Evolutionary conservation across 2,113 vertebrate species (phyloP), one percentile per base, ranked within the genome.

Genomic region (Corythornis cristatus): DNA sequence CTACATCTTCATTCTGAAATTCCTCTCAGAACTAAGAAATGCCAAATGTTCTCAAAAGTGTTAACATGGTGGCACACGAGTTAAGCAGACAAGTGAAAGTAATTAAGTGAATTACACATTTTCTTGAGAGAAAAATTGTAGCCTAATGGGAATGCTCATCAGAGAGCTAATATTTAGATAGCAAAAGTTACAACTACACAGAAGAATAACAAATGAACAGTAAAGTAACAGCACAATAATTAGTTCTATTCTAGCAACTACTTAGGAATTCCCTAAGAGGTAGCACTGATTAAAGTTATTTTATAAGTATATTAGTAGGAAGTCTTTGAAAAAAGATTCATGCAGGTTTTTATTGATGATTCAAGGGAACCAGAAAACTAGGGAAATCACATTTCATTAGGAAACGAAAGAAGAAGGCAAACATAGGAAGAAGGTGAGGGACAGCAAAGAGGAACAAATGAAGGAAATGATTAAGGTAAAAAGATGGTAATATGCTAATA

Each of bases 201-300:
- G 65, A 89, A 94, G 66, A 95, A 25, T 78, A 92, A 86, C 0
- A 2, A 71, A 61, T 56, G 61, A 90, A 81, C 0, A 1, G 35
- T 67, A 45, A 94, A 83, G 56, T 48, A 90, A 71, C n/a, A 77
- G 45, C 68, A 68, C 35, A 78, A 62, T 83, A 90, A 91, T 91
- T 95, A 88, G 65, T 46, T 71, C 56, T 7, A 60, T 86, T 95
- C 83, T 22, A 67, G 48, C 75, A 96, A 94, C 91, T 89, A 72
- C 72, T 88, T 86, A 77, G 50, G 80, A 94, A 83, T 93, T 95
- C 86, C 92, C 88, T 74, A 88, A 78, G 72, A 88, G 72, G 11
- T 83, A 86, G 9, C 75, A 93, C 19, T 94, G 83, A 91, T 95
- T 88, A 94, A 93, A 94, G 60, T 85, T 84, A 68, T 90, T 86